Evolutionary conservation across 2,888 invertebrate species (phyloP).

Genomic region (Nephrotoma appendiculata): DNA sequence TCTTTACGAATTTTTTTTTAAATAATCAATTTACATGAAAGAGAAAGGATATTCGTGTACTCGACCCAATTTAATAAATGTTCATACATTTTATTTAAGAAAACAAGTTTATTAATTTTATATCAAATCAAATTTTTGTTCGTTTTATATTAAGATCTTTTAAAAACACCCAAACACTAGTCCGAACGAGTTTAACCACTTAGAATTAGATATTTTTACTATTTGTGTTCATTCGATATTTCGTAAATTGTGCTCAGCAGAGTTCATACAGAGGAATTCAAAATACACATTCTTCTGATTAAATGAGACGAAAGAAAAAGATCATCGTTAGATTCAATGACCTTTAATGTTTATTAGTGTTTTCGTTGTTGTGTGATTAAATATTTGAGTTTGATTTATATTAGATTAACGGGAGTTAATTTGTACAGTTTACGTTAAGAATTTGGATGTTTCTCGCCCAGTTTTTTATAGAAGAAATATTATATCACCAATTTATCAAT

Average conservation of each 20-base stretch:
- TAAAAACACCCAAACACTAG: background rate
- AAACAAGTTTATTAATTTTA: background rate
- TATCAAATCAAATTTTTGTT: background rate
- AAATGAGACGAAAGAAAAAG: background rate
- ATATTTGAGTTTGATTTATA: background rate
- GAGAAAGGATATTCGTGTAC: background rate
- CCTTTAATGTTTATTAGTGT: background rate
- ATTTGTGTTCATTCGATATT: background rate
- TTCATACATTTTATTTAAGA: background rate
- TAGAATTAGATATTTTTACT: background rate
- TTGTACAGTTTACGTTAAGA: background rate
- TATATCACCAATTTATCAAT: too few relatives aligned
- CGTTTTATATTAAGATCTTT: background rate
- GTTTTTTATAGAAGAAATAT: background rate
- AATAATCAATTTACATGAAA: background rate
- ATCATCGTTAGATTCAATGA: background rate
- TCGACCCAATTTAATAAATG: background rate
- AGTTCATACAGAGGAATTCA: background rate
- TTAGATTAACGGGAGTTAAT: background rate
- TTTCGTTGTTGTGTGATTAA: background rate
- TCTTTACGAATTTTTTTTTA: background rate
- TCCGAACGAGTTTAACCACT: background rate
- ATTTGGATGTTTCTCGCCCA: background rate
- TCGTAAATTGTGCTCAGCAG: background rate
- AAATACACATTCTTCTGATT: background rate